Evolutionary conservation across 2,113 vertebrate genomes (phyloP).

Genomic region (Lynx canadensis): DNA sequence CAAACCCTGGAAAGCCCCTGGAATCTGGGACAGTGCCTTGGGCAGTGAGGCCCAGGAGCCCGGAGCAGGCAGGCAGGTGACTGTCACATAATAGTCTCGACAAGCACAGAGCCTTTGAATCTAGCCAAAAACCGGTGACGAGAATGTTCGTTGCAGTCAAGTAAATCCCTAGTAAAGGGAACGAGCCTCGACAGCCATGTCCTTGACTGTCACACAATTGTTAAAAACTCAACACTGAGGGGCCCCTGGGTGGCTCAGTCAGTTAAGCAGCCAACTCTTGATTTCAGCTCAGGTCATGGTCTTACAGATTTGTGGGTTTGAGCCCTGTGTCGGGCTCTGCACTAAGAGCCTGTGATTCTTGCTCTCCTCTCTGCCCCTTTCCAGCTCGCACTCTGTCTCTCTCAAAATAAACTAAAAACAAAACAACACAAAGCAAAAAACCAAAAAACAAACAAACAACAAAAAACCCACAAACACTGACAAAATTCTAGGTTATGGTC

Average conservation of each 20-base stretch:
- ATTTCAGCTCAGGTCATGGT: no score
- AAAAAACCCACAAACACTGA: background rate
- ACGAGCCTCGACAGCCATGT: fast-evolving
- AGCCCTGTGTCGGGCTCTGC: no score
- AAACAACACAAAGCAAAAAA: no score
- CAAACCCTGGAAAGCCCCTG: background rate
- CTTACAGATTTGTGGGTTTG: no score
- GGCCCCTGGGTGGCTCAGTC: no score
- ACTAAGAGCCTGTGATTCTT: no score
- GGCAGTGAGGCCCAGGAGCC: background rate
- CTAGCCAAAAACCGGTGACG: background rate
- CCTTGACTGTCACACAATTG: fast-evolving
- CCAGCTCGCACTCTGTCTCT: no score
- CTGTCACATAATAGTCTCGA: background rate
- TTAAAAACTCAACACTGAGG: background rate
- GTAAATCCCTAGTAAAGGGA: background rate
- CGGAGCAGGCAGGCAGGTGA: background rate
- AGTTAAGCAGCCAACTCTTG: no score
- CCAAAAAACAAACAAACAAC: no score
- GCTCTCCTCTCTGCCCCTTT: no score
- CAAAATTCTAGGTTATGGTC: fast-evolving
- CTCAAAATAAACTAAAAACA: no score
- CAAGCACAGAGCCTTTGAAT: background rate
- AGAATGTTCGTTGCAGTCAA: fast-evolving
- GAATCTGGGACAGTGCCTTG: fast-evolving